Percentiles rank a stretch among this genome's conserved stretches.
phyloP scores from a whole-genome alignment of 2,888 invertebrate species.

The Monochamus alternatus region DNA sequence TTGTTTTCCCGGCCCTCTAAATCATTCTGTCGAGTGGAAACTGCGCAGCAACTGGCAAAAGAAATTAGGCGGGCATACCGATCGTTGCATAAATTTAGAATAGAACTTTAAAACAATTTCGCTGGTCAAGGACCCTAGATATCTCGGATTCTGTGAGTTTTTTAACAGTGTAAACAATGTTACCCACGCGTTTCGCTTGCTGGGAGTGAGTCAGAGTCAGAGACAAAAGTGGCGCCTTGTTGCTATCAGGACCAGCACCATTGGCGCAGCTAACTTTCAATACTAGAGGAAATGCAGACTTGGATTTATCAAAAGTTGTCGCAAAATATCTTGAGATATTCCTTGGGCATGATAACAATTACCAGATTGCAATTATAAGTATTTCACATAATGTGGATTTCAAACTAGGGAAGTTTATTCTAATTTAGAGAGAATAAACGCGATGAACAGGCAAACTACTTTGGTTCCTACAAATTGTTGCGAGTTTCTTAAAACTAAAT shows the following conservation, averaged over 20 bases:
- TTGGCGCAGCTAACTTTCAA: slow-evolving; percentile 5
- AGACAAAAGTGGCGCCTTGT: slow-evolving; percentile 33
- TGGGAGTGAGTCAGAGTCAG: slow-evolving; percentile 39
- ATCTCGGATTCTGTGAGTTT: slow-evolving; percentile 28
- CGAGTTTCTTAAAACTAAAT: too few species aligned
- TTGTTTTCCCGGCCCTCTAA: neutral
- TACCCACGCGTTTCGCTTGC: slow-evolving; percentile 30
- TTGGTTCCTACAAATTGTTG: too few species aligned
- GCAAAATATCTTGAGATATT: too few species aligned
- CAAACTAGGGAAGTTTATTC: too few species aligned
- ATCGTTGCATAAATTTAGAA: slow-evolving; percentile 18
- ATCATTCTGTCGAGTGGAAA: slow-evolving; percentile 2
- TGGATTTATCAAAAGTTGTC: too few species aligned
- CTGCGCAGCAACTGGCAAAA: slow-evolving; percentile 13
- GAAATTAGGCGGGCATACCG: neutral
- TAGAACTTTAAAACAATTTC: slow-evolving; percentile 15
- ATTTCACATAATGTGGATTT: too few species aligned
- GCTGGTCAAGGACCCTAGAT: slow-evolving; percentile 31
- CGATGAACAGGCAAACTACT: too few species aligned
- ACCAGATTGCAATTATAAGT: too few species aligned
- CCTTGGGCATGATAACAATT: too few species aligned
- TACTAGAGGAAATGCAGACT: too few species aligned
- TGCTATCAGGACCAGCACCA: slow-evolving; percentile 30
- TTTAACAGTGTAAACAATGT: slow-evolving; percentile 33
- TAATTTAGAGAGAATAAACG: too few species aligned